Evolutionary conservation across 1,140 invertebrate genomes (phyloP).

Genomic region (Gerris buenoi): DNA sequence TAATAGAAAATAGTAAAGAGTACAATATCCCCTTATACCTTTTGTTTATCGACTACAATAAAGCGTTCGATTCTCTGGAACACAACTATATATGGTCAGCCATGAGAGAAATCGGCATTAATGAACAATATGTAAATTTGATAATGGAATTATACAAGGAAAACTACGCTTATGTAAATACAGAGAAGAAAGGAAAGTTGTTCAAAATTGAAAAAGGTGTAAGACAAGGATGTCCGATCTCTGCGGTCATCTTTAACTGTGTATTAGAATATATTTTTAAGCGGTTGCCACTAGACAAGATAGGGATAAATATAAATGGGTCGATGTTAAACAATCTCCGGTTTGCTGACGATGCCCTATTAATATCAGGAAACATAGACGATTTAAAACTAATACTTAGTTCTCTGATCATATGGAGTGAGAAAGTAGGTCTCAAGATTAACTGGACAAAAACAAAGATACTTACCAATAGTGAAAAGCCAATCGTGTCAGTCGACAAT

Average conservation of each 20-base stretch:
- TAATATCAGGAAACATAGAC: constrained; percentile 16
- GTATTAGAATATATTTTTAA: constrained; percentile 18
- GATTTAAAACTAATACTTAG: constrained; percentile 7
- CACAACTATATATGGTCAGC: background rate
- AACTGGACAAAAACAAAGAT: constrained; percentile 12
- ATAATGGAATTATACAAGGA: background rate
- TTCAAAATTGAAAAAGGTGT: background rate
- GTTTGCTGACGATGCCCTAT: constrained; percentile 27
- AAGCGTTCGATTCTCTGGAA: constrained; percentile 3
- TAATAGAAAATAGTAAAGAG: background rate
- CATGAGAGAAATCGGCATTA: background rate
- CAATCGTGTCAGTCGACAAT: too few relatives aligned
- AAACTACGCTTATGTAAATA: background rate
- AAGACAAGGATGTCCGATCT: constrained; percentile 14
- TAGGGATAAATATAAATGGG: constrained; percentile 20
- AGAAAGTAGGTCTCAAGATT: constrained; percentile 10
- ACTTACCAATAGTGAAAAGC: constrained; percentile 4
- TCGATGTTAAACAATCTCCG: constrained; percentile 21
- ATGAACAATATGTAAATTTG: background rate
- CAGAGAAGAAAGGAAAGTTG: background rate
- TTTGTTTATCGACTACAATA: background rate
- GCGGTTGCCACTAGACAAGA: constrained; percentile 16
- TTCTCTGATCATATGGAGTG: background rate
- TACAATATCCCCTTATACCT: background rate
- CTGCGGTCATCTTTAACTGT: constrained; percentile 19